Percentiles rank a stretch among this genome's conserved stretches.
Conservation (phyloP, 2,888 invertebrate species). For the Thecocarcelia acutangulata region DNA sequence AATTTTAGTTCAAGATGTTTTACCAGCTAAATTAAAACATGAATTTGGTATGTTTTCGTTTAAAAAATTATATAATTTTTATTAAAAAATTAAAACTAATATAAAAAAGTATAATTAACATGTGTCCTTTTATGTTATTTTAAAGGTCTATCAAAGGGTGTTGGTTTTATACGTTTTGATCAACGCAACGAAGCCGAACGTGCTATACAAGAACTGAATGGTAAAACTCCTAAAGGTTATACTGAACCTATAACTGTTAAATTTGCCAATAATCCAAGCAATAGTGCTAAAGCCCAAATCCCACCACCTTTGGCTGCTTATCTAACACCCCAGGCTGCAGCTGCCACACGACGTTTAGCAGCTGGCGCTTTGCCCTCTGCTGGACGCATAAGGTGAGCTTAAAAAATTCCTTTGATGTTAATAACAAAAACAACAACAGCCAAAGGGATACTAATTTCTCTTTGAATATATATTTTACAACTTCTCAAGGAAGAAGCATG, state of each 20-base stretch:
- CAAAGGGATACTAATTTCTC: neutral
- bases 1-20: slow-evolving; percentile 51
- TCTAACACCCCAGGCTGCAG: slow-evolving; percentile 88
- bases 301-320: slow-evolving; percentile 92
- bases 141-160: slow-evolving; percentile 93
- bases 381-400: slow-evolving; percentile 89
- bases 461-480: neutral
- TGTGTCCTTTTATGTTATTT: slow-evolving; percentile 24
- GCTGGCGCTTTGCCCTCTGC: slow-evolving; percentile 87
- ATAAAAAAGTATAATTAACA: slow-evolving; percentile 1
- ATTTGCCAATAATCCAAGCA: slow-evolving; percentile 96
- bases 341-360: slow-evolving; percentile 87
- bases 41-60: slow-evolving; percentile 55
- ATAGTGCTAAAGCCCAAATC: slow-evolving; percentile 88
- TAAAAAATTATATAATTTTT: slow-evolving; percentile 13
- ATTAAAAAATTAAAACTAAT: neutral
- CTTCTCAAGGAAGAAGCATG: slow-evolving; percentile 23
- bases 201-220: slow-evolving; percentile 94
- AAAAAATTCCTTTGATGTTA: neutral
- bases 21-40: slow-evolving; percentile 38
- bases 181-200: slow-evolving; percentile 94
- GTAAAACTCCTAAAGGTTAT: slow-evolving; percentile 93
- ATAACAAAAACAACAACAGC: neutral
- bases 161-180: slow-evolving; percentile 96
- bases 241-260: slow-evolving; percentile 96